Conservation (phyloP, 2,888 invertebrate species). For the Branchinecta sandiegonensis region DNA sequence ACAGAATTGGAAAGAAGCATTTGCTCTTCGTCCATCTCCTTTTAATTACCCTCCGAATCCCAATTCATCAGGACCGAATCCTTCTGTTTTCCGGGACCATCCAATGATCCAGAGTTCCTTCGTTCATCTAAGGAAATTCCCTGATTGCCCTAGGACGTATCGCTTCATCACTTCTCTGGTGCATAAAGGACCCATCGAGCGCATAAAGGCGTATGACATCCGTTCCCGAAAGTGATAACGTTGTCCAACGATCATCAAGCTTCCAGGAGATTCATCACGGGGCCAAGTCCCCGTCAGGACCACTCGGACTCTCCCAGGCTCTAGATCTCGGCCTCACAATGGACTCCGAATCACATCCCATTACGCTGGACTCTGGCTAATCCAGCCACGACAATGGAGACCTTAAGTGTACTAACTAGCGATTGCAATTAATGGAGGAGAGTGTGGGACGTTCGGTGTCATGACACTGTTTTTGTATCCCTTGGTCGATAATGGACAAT, state of each 20-base stretch:
- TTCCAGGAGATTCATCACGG: slow-evolving; percentile 2
- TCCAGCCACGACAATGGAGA: slow-evolving; percentile 13
- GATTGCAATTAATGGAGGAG: slow-evolving; percentile 7
- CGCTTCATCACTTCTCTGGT: slow-evolving; percentile 10
- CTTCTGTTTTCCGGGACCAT: neutral
- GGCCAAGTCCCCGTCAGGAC: neutral
- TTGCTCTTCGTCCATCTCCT: slow-evolving; percentile 3
- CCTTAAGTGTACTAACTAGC: slow-evolving; percentile 11
- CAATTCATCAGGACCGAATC: slow-evolving; percentile 2
- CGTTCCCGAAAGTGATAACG: slow-evolving; percentile 8
- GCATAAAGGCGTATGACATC: slow-evolving; percentile 14
- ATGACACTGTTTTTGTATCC: slow-evolving; percentile 14
- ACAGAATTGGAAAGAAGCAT: neutral
- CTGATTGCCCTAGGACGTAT: slow-evolving; percentile 2
- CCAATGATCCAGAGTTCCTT: slow-evolving; percentile 4
- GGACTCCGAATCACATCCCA: slow-evolving; percentile 15
- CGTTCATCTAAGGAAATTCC: slow-evolving; percentile 14
- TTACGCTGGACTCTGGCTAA: slow-evolving; percentile 16
- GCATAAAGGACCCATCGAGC: slow-evolving; percentile 8
- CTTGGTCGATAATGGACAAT: slow-evolving; percentile 12
- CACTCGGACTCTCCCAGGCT: slow-evolving; percentile 16
- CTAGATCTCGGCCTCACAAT: slow-evolving; percentile 6
- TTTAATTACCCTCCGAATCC: slow-evolving; percentile 14
- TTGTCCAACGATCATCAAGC: slow-evolving; percentile 16
- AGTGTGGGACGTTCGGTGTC: neutral